phyloP scores from a whole-genome alignment of 2,888 invertebrate genomes.

The Mythimna albipuncta region DNA sequence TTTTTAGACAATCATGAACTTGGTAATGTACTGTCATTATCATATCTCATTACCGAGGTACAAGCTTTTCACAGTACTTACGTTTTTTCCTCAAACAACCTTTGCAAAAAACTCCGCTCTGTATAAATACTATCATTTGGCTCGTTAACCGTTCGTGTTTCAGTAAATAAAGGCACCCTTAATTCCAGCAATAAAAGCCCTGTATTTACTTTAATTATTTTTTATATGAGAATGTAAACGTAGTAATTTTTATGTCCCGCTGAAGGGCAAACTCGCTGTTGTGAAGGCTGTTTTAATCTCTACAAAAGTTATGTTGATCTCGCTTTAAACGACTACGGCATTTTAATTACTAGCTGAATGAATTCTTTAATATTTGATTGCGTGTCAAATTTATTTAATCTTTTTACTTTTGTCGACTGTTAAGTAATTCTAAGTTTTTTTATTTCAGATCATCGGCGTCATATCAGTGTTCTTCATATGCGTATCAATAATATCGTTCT shows the following conservation, averaged over 20 bases:
- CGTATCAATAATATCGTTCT: slow-evolving; percentile 99
- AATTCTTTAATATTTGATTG: slow-evolving; percentile 15
- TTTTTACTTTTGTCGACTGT: not conserved
- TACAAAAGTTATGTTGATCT: slow-evolving; percentile 33
- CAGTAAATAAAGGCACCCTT: slow-evolving; percentile 60
- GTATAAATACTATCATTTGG: slow-evolving; percentile 63
- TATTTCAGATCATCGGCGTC: slow-evolving; percentile 98
- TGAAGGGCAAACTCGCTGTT: slow-evolving; percentile 34
- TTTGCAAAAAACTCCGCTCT: slow-evolving; percentile 44
- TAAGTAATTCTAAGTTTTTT: slow-evolving; percentile 50
- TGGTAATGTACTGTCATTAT: slow-evolving; percentile 51
- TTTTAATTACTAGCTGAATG: slow-evolving; percentile 28
- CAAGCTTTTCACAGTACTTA: slow-evolving; percentile 47
- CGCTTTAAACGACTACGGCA: slow-evolving; percentile 16
- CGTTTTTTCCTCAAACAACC: slow-evolving; percentile 56
- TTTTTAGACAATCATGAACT: slow-evolving; percentile 35
- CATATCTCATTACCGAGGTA: slow-evolving; percentile 56
- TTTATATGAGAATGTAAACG: slow-evolving; percentile 57
- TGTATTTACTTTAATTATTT: slow-evolving; percentile 68
- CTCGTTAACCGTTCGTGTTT: slow-evolving; percentile 59
- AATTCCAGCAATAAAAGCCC: slow-evolving; percentile 59
- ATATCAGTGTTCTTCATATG: slow-evolving; percentile 99
- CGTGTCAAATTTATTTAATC: not conserved
- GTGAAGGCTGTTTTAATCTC: slow-evolving; percentile 49
- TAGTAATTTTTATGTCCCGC: slow-evolving; percentile 53